These are phyloP conservation scores for Podarcis siculus DNA, from an alignment of 2,797 vertebrate species.

Conservation along the genomic window DNA sequence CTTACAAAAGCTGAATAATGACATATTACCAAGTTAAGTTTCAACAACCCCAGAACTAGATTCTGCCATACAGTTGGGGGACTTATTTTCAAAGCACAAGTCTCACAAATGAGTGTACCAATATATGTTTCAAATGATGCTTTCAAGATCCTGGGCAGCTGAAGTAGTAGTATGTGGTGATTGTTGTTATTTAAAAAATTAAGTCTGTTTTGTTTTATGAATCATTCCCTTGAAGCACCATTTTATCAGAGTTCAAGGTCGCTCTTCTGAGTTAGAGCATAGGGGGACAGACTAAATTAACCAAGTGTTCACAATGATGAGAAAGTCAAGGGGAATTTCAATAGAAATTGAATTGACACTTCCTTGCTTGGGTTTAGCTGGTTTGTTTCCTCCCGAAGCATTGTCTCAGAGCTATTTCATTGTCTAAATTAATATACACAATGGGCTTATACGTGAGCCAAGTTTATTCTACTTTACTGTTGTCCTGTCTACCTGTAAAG, in stretches of 20 bases:
- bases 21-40: conserved; percentile 21
- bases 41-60: conserved; percentile 28
- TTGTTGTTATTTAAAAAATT: neutral
- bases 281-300: neutral
- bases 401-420: neutral
- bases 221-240: neutral
- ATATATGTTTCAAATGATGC: neutral
- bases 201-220: conserved; percentile 13
- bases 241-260: conserved; percentile 17
- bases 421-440: neutral
- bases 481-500: neutral
- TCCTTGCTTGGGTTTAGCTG: conserved; percentile 2
- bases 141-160: conserved; percentile 9
- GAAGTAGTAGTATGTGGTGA: neutral
- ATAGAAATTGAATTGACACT: conserved; percentile 25
- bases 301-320: neutral
- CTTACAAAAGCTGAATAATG: conserved; percentile 23
- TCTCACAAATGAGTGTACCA: neutral
- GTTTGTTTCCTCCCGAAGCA: neutral
- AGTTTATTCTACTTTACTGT: neutral
- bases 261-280: neutral
- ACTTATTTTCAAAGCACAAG: neutral
- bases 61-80: conserved; percentile 4
- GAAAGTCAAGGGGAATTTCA: neutral
- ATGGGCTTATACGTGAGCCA: neutral